Base-by-base conservation (phyloP, 2,797 vertebrate species). In the Lutjanus campechanus region DNA sequence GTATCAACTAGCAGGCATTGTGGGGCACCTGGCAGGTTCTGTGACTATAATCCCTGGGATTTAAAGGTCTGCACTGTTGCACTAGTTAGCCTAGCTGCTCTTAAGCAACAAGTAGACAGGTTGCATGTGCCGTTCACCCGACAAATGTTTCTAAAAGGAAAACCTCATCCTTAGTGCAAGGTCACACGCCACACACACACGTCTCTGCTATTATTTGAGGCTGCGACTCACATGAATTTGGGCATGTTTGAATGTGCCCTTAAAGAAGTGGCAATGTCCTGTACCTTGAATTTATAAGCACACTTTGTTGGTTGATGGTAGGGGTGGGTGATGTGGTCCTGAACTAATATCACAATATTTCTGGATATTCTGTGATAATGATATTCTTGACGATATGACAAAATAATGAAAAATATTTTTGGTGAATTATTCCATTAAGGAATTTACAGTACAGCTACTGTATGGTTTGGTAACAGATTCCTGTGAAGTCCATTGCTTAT, bases 1-100 rank as follows among this genome's bases (percentile, higher is more conserved):
- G 67, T 86, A 88, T 91, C 82, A 91, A 69, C 70, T 69, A 79
- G 69, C 85, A 81, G 66, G 61, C 82, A 78, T 72, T 78, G 84
- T 85, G 71, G 77, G 73, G 67, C 82, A 86, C 81, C 86, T 93
- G 87, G 81, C 85, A 87, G 82, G 43, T 91, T 73, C 75, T 79
- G 69, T 63, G 58, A 19, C 68, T 85, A 58, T 94, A 93, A 94
- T 93, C 89, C 63, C 17, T 49, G 40, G 77, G 89, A 88, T 90
- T 93, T 88, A 81, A 58, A 85, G 50, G 70, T 61, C 70, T 86
- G 71, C 47, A 51, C 77, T 73, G 36, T 55, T 69, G 78, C 59
- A 58, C 64, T 74, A 84, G 72, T 85, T 85, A 79, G 4, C 29
- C 29, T 36, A 36, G 65, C 75, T 56, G 49, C 61, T 56, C 60